phyloP scores from a whole-genome alignment of 2,888 invertebrate species.

The Glaucopsyche alexis region DNA sequence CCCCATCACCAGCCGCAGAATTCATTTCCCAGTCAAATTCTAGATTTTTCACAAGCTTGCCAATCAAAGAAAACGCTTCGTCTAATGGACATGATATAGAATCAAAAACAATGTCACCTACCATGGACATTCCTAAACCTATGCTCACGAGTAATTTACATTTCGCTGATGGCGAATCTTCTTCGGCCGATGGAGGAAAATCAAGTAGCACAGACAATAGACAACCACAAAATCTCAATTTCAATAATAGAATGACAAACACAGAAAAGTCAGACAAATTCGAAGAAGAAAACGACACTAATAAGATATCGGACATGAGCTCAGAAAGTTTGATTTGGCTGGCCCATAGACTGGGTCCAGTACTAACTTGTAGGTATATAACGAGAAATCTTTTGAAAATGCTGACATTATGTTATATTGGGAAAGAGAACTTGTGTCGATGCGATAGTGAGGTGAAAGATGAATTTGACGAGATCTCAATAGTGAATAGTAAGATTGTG shows the following conservation, averaged over 20 bases:
- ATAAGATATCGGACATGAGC: slow-evolving; percentile 91
- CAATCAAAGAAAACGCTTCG: slow-evolving; percentile 22
- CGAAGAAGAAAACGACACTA: slow-evolving; percentile 49
- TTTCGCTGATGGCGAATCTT: slow-evolving; percentile 62
- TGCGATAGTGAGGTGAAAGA: slow-evolving; percentile 65
- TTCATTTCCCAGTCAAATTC: slow-evolving; percentile 58
- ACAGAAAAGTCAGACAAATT: slow-evolving; percentile 4
- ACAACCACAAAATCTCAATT: slow-evolving; percentile 52
- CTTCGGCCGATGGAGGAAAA: slow-evolving; percentile 44
- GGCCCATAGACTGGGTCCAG: slow-evolving; percentile 95
- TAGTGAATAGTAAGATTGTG: slow-evolving; percentile 82
- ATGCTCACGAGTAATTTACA: slow-evolving; percentile 76
- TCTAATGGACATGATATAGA: slow-evolving; percentile 45
- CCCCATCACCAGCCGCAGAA: slow-evolving; percentile 67
- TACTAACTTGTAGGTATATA: slow-evolving; percentile 93
- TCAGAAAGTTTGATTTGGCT: slow-evolving; percentile 94
- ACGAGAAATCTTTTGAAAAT: slow-evolving; percentile 95
- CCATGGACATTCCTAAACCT: slow-evolving; percentile 83
- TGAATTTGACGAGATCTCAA: slow-evolving; percentile 81
- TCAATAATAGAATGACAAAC: slow-evolving; percentile 42
- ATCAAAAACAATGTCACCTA: slow-evolving; percentile 78
- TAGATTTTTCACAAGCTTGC: slow-evolving; percentile 39
- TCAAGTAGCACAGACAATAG: slow-evolving; percentile 38
- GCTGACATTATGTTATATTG: slow-evolving; percentile 95
- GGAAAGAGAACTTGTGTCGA: slow-evolving; percentile 85